Conservation (phyloP, 2,888 invertebrate species). For the Synanthedon formicaeformis region DNA sequence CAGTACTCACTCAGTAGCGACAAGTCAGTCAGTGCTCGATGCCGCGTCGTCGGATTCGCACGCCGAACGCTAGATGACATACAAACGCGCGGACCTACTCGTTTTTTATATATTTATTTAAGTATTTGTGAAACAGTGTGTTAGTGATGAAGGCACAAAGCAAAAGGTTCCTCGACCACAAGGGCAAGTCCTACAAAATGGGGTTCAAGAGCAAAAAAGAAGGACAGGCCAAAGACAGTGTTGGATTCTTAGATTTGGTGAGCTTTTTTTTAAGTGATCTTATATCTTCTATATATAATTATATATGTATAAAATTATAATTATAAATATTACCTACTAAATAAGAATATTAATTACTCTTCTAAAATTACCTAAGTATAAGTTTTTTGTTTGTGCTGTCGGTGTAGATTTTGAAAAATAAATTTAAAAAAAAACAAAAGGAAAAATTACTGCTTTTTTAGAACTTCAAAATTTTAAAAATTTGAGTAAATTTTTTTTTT, state of each 20-base stretch:
- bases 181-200: constrained; percentile 21
- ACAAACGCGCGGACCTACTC: background rate
- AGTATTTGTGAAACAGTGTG: background rate
- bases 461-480: too few relatives aligned
- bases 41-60: background rate
- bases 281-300: background rate
- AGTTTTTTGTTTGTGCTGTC: too few relatives aligned
- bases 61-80: background rate
- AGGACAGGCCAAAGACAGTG: constrained; percentile 13
- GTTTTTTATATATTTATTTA: background rate
- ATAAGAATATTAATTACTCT: too few relatives aligned
- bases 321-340: too few relatives aligned
- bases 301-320: background rate
- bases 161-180: constrained; percentile 26
- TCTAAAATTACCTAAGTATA: too few relatives aligned
- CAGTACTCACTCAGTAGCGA: background rate
- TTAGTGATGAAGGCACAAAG: constrained; percentile 23
- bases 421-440: too few relatives aligned
- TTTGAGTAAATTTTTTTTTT: too few relatives aligned
- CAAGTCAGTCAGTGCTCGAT: background rate
- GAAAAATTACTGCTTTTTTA: too few relatives aligned
- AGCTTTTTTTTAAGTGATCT: background rate
- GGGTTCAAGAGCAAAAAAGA: constrained; percentile 6
- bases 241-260: background rate
- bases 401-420: too few relatives aligned